These are phyloP conservation scores for Oligia latruncula DNA, from an alignment of 2,888 invertebrate genomes.

Conservation along the genomic window DNA sequence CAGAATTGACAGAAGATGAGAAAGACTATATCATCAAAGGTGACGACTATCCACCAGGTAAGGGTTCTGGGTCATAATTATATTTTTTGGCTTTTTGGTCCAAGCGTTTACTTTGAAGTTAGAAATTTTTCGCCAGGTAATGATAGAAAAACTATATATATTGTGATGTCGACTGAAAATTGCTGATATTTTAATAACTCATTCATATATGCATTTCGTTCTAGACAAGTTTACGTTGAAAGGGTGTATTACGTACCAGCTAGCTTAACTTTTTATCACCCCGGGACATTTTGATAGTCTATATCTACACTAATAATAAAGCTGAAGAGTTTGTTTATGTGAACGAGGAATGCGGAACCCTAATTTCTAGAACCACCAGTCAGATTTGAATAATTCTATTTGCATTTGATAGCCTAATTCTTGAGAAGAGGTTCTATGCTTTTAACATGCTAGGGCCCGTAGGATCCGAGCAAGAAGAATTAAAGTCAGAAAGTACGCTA, in stretches of 20 bases:
- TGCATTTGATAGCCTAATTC: not conserved
- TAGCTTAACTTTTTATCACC: not conserved
- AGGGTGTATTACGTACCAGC: not conserved
- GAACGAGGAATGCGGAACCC: not conserved
- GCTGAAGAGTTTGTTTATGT: not conserved
- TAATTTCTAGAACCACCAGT: not conserved
- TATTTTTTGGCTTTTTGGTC: not conserved
- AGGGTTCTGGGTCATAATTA: not conserved
- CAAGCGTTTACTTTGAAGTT: not conserved
- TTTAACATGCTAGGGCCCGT: too few species aligned
- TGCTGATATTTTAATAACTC: not conserved
- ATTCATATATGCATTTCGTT: not conserved
- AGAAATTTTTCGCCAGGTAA: not conserved
- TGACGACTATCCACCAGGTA: slow-evolving; percentile 76
- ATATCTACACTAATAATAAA: not conserved
- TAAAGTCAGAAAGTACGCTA: too few species aligned
- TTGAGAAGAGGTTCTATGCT: too few species aligned
- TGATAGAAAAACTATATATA: not conserved
- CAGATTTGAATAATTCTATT: not conserved
- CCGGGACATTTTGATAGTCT: not conserved
- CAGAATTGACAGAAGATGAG: slow-evolving; percentile 66
- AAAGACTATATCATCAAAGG: slow-evolving; percentile 69
- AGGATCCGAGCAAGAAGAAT: too few species aligned
- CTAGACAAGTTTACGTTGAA: not conserved
- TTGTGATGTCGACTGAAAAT: not conserved